Evolutionary conservation across 2,113 vertebrate genomes (phyloP).

Genomic region (Aptenodytes patagonicus): DNA sequence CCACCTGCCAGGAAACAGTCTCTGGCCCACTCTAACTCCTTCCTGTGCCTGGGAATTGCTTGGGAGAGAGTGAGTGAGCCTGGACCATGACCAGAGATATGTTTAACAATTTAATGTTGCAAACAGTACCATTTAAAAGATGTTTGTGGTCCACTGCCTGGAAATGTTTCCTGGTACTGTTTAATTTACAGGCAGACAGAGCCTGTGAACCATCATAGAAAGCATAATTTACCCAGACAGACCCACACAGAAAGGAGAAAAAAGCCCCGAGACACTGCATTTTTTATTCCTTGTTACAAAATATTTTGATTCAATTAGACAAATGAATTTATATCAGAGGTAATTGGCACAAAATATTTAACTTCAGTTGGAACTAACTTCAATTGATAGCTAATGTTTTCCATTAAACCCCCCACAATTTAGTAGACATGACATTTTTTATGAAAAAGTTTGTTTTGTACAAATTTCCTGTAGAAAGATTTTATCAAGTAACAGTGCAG

Average conservation of each 20-base stretch:
- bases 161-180: neutral
- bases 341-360: neutral
- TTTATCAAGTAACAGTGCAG: neutral
- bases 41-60: neutral
- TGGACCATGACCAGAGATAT: neutral
- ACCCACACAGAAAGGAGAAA: neutral
- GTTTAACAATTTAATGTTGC: neutral
- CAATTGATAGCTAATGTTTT: neutral
- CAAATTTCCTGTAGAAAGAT: neutral
- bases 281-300: neutral
- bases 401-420: accelerated
- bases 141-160: neutral
- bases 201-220: neutral
- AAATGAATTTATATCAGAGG: neutral
- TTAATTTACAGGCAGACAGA: neutral
- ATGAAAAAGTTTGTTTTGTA: neutral
- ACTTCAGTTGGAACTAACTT: neutral
- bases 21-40: neutral
- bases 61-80: neutral
- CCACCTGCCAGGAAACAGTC: neutral
- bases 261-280: neutral
- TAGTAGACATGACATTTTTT: neutral
- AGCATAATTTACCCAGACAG: neutral
- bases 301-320: neutral
- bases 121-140: neutral